Conservation (phyloP, 2,888 invertebrate genomes). For the Deladenus siricidicola region DNA sequence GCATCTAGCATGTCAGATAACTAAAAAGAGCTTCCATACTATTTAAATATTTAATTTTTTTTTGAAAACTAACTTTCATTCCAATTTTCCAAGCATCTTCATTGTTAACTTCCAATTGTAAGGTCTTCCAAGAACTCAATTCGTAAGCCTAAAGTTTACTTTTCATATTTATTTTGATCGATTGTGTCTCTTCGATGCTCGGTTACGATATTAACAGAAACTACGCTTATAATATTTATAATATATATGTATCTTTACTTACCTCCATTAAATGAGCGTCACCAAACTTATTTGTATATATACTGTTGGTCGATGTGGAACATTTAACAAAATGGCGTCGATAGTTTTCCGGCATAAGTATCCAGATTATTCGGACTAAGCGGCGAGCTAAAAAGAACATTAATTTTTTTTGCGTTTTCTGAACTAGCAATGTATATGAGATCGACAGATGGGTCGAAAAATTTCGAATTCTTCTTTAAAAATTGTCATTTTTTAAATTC, state of each 20-base stretch:
- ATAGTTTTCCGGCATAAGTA: not conserved
- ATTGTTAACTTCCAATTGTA: slow-evolving; percentile 16
- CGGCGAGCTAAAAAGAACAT: slow-evolving; percentile 17
- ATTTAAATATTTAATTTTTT: not conserved
- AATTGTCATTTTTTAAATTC: too few species aligned
- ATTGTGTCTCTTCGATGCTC: too few species aligned
- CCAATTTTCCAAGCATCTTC: slow-evolving; percentile 27
- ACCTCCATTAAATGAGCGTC: not conserved
- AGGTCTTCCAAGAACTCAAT: slow-evolving; percentile 12
- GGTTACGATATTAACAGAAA: too few species aligned
- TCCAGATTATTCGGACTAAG: slow-evolving; percentile 16
- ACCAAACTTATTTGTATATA: too few species aligned
- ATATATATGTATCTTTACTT: too few species aligned
- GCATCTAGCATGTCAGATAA: not conserved
- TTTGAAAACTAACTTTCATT: slow-evolving; percentile 12
- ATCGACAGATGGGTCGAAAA: too few species aligned
- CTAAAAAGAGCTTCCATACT: not conserved
- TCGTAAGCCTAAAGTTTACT: slow-evolving; percentile 12
- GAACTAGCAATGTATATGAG: too few species aligned
- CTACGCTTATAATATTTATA: too few species aligned
- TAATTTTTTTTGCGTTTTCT: too few species aligned
- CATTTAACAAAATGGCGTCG: slow-evolving; percentile 1
- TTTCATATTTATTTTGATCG: not conserved
- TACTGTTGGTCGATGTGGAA: not conserved
- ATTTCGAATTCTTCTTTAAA: too few species aligned